Evolutionary conservation across 2,888 invertebrate genomes (phyloP), one percentile per base, ranked within the genome.

Genomic region (Nematopogon swammerdamellus): DNA sequence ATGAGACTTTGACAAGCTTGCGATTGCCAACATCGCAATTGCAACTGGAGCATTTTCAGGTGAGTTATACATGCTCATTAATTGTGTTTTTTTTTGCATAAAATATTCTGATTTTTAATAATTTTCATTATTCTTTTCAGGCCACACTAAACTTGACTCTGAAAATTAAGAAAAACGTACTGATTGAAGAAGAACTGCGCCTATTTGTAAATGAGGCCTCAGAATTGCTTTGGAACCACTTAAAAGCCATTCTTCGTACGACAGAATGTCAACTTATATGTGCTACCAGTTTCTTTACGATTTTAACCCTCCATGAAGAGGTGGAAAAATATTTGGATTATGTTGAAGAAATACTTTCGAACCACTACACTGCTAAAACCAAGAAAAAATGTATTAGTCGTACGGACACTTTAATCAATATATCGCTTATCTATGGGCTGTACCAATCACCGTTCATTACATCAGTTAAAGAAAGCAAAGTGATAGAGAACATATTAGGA

Each of bases 221-320:
- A 51, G 58, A 65, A 36, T 53, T 57, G 48, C 51, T 77, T 46
- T 74, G 73, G 68, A 48, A 29, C 8, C 75, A 76, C 59, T 57
- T 77, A 51, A 54, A 59, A 47, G 57, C 49, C 18, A 68, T 66
- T 14, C 57, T 72, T 4, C 54, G 54, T 10, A 65, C 62, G 57
- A 64, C 70, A 56, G 79, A 80, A 57, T 69, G 72, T 53, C 79
- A 80, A 56, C 56, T 76, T 47, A 58, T 80, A 2, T 73, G 74
- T 55, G 64, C 71, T 17, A 76, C 71, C 53, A 72, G 73, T 57
- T 73, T 75, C 52, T 76, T 67, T 54, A 64, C 72, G 44, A 57
- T 69, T 11, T 54, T 77, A 10, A 50, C 56, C 42, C 50, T 62
- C 45, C 59, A 64, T 29, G 56, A 64, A 42, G 60, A 64, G 42